Conservation (phyloP, 2,113 vertebrate species). For the Ochotona princeps region DNA sequence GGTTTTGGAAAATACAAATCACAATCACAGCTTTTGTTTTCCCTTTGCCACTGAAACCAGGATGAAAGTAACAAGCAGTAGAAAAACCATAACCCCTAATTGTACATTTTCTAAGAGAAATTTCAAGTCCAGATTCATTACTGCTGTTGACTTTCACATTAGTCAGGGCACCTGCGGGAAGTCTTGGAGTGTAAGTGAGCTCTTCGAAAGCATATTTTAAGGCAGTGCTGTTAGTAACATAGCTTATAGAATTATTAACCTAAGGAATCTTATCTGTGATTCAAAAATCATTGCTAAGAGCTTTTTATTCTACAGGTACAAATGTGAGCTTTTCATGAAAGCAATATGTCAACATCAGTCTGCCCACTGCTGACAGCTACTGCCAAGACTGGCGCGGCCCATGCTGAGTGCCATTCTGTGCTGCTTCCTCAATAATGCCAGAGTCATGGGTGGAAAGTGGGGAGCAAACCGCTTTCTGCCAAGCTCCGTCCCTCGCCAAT, state of each 20-base stretch:
- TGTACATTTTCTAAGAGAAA: background rate
- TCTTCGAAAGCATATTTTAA: background rate
- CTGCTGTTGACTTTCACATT: fast-evolving
- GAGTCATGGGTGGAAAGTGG: no score
- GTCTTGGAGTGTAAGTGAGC: fast-evolving
- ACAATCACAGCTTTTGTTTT: background rate
- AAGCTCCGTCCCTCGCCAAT: fast-evolving
- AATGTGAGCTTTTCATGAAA: background rate
- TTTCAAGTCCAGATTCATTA: background rate
- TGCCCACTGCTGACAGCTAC: fast-evolving
- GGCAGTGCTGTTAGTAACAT: background rate
- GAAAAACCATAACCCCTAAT: background rate
- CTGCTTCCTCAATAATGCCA: fast-evolving
- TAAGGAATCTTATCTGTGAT: background rate
- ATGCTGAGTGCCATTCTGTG: fast-evolving
- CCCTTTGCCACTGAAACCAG: background rate
- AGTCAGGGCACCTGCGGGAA: background rate
- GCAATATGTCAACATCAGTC: fast-evolving
- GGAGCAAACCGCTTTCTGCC: background rate
- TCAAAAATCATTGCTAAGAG: background rate
- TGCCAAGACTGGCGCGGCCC: background rate
- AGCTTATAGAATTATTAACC: background rate
- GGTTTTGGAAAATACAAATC: background rate
- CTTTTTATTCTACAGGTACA: background rate
- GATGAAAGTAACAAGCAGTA: background rate